These are phyloP conservation scores for Argyrosomus japonicus DNA, from an alignment of 2,113 vertebrate species.

Conservation along the genomic window DNA sequence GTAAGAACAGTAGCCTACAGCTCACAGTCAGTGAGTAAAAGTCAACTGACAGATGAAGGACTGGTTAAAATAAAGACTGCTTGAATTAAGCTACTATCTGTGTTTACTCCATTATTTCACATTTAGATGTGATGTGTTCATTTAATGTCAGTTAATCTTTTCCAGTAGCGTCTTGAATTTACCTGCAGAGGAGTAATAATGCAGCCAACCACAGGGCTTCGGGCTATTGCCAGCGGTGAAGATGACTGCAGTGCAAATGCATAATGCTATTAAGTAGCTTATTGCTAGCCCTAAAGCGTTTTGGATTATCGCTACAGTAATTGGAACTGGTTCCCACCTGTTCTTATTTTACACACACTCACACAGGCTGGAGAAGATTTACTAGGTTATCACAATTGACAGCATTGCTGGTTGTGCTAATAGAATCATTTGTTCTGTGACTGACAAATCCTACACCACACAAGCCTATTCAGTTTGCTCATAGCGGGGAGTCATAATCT, in stretches of 20 bases:
- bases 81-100: slow-evolving; percentile 23
- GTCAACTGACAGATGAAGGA: slow-evolving; percentile 24
- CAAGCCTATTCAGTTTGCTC: slow-evolving; percentile 37
- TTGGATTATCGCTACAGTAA: slow-evolving; percentile 62
- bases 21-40: slow-evolving; percentile 8
- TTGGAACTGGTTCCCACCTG: slow-evolving; percentile 64
- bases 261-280: slow-evolving; percentile 69
- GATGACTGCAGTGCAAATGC: slow-evolving; percentile 58
- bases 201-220: slow-evolving; percentile 39
- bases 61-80: slow-evolving; percentile 10
- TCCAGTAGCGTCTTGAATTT: slow-evolving; percentile 19
- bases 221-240: slow-evolving; percentile 45
- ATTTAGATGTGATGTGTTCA: slow-evolving; percentile 26
- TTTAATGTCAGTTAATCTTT: slow-evolving; percentile 21
- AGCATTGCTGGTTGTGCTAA: slow-evolving; percentile 44
- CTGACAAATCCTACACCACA: slow-evolving; percentile 37
- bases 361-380: slow-evolving; percentile 23
- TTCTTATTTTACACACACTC: slow-evolving; percentile 57
- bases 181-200: slow-evolving; percentile 39
- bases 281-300: slow-evolving; percentile 53
- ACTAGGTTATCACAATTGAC: slow-evolving; percentile 46
- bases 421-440: slow-evolving; percentile 47
- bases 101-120: slow-evolving; percentile 15
- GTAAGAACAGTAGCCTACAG: slow-evolving; percentile 19
- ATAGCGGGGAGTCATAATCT: slow-evolving; percentile 42